These are phyloP conservation scores for Thecocarcelia acutangulata DNA, from an alignment of 2,888 invertebrate genomes.

Conservation along the genomic window DNA sequence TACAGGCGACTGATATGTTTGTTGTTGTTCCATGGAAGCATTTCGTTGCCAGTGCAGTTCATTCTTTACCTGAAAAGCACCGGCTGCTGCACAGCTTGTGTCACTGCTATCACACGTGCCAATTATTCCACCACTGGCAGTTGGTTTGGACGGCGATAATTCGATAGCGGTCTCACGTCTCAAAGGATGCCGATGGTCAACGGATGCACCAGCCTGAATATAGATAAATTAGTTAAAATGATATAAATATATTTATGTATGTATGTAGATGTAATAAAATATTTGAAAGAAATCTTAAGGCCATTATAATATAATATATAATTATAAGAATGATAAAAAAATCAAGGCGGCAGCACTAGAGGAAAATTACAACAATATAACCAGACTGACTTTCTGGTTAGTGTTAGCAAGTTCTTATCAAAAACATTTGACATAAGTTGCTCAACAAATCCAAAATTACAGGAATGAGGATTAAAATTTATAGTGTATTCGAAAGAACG, in stretches of 20 bases:
- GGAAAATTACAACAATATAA: no score
- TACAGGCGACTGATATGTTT: conserved; percentile 76
- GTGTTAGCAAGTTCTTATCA: no score
- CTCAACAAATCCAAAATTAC: no score
- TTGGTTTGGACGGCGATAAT: conserved; percentile 80
- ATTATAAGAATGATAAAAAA: no score
- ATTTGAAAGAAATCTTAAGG: no score
- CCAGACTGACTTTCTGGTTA: no score
- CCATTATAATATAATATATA: no score
- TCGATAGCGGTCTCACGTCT: conserved; percentile 81
- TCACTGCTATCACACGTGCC: conserved; percentile 74
- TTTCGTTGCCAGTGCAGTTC: conserved; percentile 79
- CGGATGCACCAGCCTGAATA: conserved; percentile 75
- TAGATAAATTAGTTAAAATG: not conserved
- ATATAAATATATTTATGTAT: not conserved
- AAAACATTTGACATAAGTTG: no score
- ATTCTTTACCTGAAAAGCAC: conserved; percentile 76
- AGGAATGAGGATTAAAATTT: no score
- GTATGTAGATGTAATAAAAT: no score
- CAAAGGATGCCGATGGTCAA: conserved; percentile 80
- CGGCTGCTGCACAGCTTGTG: conserved; percentile 69
- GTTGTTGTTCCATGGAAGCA: conserved; percentile 78
- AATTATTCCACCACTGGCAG: conserved; percentile 73
- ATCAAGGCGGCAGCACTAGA: no score
- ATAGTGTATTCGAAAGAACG: no score